Evolutionary conservation across 2,888 invertebrate species (phyloP).

Genomic region (Dilophus febrilis): DNA sequence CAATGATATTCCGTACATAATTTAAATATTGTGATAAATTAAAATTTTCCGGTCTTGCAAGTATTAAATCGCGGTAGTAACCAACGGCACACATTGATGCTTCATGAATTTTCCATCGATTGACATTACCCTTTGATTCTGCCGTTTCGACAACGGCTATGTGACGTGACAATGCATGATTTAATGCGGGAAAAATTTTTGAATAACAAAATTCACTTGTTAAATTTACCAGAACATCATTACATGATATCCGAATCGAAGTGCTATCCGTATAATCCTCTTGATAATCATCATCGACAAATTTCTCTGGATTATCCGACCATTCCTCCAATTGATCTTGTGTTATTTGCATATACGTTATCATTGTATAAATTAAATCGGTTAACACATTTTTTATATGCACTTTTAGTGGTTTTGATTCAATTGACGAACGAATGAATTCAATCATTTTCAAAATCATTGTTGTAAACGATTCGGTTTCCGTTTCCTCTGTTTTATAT

Average conservation of each 20-base stretch:
- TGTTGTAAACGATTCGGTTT: conserved; percentile 43
- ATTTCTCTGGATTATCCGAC: conserved; percentile 44
- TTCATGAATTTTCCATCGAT: conserved; percentile 52
- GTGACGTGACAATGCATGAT: conserved; percentile 40
- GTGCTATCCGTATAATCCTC: conserved; percentile 33
- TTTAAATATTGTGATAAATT: conserved; percentile 27
- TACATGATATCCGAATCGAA: not conserved
- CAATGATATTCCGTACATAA: conserved; percentile 22
- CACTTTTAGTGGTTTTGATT: conserved; percentile 35
- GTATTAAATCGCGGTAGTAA: conserved; percentile 30
- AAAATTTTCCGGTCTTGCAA: conserved; percentile 22
- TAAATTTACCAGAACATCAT: conserved; percentile 14
- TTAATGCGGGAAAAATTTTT: conserved; percentile 34
- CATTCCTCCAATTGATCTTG: conserved; percentile 47
- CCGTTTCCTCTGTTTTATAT: conserved; percentile 41
- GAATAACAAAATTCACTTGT: conserved; percentile 36
- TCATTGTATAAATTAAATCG: conserved; percentile 46
- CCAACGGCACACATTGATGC: conserved; percentile 45
- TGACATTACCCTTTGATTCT: conserved; percentile 29
- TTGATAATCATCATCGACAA: conserved; percentile 52
- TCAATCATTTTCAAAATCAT: conserved; percentile 49
- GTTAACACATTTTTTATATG: conserved; percentile 40
- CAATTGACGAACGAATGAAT: conserved; percentile 43
- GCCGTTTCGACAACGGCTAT: conserved; percentile 37
- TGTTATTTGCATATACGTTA: conserved; percentile 52